A percentile compares a stretch with the other conserved stretches of the same genome.
phyloP scores from a whole-genome alignment of 2,113 vertebrate genomes.

The Axis porcinus region DNA sequence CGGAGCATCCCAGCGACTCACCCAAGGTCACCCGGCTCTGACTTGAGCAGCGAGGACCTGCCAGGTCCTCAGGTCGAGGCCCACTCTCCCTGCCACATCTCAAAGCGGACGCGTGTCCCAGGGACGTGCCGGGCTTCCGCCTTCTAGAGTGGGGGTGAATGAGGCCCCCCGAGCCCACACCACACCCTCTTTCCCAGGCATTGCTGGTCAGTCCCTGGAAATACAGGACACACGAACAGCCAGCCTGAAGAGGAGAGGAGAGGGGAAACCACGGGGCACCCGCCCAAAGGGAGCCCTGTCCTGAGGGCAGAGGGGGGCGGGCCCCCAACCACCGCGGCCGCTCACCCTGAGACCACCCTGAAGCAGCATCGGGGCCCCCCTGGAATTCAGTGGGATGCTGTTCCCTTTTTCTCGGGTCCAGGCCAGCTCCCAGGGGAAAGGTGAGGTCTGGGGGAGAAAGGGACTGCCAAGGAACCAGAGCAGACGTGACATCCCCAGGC shows the following conservation, averaged over 20 bases:
- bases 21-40: neutral
- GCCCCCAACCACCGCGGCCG: rapidly evolving
- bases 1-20: rapidly evolving
- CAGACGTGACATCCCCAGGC: rapidly evolving
- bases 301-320: rapidly evolving
- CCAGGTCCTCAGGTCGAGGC: no score
- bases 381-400: neutral
- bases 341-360: rapidly evolving
- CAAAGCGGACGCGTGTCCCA: rapidly evolving
- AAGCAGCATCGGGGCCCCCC: rapidly evolving
- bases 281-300: no score
- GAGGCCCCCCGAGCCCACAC: rapidly evolving
- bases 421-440: neutral
- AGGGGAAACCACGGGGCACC: rapidly evolving
- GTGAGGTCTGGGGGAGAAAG: neutral
- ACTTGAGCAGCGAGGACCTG: neutral
- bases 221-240: rapidly evolving
- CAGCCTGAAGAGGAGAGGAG: rapidly evolving
- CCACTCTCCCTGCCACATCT: rapidly evolving
- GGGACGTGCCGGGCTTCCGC: rapidly evolving
- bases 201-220: neutral
- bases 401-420: neutral
- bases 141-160: neutral
- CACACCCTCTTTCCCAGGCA: rapidly evolving
- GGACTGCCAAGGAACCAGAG: neutral